These are phyloP conservation scores for Scatophagus argus DNA, from an alignment of 2,113 vertebrate genomes.

Conservation along the genomic window DNA sequence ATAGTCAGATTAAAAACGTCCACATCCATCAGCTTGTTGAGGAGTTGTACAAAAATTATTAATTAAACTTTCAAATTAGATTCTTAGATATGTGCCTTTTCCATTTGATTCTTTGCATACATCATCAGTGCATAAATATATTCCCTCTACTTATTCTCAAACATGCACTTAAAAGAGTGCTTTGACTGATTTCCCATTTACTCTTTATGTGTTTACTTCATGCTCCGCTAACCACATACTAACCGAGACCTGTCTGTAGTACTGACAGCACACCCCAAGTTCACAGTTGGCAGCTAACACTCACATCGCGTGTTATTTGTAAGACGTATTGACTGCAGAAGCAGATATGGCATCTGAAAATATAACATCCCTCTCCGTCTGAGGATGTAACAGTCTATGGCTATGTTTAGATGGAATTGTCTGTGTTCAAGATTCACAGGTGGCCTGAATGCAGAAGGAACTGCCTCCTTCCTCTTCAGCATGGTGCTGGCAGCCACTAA, in stretches of 20 bases:
- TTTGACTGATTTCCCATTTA: slow-evolving; percentile 3
- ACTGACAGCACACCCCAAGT: slow-evolving; percentile 13
- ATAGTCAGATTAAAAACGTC: slow-evolving; percentile 15
- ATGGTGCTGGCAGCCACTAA: slow-evolving; percentile 78
- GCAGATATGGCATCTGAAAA: slow-evolving; percentile 60
- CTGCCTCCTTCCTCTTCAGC: slow-evolving; percentile 59
- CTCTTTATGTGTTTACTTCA: slow-evolving; percentile 15
- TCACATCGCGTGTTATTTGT: slow-evolving; percentile 43
- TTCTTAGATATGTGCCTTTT: slow-evolving; percentile 31
- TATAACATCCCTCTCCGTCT: slow-evolving; percentile 46
- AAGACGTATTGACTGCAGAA: slow-evolving; percentile 47
- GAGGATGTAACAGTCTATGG: slow-evolving; percentile 55
- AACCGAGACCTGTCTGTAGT: slow-evolving; percentile 10
- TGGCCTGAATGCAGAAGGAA: slow-evolving; percentile 61
- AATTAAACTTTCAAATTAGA: neutral
- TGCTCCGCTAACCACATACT: slow-evolving; percentile 15
- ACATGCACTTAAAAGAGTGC: slow-evolving; percentile 9
- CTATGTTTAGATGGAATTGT: slow-evolving; percentile 71
- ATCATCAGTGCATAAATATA: slow-evolving; percentile 63
- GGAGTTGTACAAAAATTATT: neutral
- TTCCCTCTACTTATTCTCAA: neutral
- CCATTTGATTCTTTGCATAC: slow-evolving; percentile 35
- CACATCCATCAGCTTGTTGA: neutral
- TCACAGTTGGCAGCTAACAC: slow-evolving; percentile 51
- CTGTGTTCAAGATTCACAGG: slow-evolving; percentile 72